phyloP scores from a whole-genome alignment of 2,797 vertebrate species.

The Merluccius polli region DNA sequence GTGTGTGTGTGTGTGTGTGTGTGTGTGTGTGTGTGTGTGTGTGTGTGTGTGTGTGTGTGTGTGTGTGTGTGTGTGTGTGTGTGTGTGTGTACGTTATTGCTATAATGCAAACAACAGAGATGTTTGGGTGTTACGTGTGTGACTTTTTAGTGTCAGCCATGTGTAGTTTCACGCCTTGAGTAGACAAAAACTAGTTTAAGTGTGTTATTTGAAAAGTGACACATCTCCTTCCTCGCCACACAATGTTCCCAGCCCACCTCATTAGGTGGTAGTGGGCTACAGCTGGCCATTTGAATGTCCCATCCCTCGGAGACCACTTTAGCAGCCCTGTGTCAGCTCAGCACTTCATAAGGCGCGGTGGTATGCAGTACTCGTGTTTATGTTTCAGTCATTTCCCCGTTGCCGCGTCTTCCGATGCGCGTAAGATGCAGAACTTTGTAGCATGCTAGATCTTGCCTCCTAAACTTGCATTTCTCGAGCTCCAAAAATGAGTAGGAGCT shows the following conservation, averaged over 20 bases:
- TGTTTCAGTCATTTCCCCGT: background rate
- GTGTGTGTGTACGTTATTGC: background rate
- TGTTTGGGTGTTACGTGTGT: background rate
- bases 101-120: conserved; percentile 4
- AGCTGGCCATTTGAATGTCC: background rate
- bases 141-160: background rate
- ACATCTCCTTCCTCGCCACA: conserved; percentile 38
- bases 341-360: background rate
- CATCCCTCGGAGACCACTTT: background rate
- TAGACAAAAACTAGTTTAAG: conserved; percentile 9
- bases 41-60: background rate
- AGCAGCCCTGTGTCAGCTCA: background rate
- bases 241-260: conserved; percentile 49
- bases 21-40: background rate
- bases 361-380: background rate
- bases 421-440: background rate
- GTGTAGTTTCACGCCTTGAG: background rate
- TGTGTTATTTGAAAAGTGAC: conserved; percentile 52
- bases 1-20: background rate
- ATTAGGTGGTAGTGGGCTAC: conserved; percentile 44
- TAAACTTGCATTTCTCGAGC: background rate
- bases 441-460: background rate
- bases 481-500: background rate
- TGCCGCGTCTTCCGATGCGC: background rate
- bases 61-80: background rate